phyloP scores from a whole-genome alignment of 2,797 vertebrate genomes.

The Linurgus olivaceus region DNA sequence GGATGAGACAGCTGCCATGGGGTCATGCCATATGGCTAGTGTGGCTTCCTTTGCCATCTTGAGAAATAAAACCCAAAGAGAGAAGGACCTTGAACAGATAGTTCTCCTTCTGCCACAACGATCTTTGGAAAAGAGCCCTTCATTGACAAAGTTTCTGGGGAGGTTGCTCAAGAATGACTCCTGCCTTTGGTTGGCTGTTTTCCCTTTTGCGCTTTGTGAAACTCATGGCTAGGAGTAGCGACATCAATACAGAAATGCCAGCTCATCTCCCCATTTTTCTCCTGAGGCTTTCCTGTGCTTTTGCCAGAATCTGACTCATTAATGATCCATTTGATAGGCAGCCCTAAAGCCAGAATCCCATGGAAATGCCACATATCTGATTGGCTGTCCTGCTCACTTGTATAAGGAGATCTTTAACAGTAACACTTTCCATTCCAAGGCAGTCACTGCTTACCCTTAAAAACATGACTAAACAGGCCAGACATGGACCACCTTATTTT shows the following conservation, averaged over 20 bases:
- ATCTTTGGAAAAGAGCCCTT: neutral
- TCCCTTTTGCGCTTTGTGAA: neutral
- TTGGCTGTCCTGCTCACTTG: neutral
- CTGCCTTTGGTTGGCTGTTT: neutral
- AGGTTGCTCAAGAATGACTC: neutral
- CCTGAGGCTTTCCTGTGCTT: neutral
- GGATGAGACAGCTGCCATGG: neutral
- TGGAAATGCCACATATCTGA: constrained; percentile 43
- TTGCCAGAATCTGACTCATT: constrained; percentile 56
- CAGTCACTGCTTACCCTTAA: neutral
- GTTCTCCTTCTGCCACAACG: neutral
- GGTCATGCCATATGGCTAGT: neutral
- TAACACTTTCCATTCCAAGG: neutral
- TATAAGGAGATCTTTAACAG: constrained; percentile 52
- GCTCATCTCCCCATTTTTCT: neutral
- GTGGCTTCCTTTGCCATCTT: neutral
- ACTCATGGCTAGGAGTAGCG: neutral
- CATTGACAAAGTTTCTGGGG: neutral
- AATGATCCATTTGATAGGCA: constrained; percentile 47
- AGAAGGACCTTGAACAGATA: neutral
- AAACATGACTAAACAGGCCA: neutral
- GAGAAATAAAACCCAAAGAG: neutral
- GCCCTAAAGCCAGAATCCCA: constrained; percentile 31
- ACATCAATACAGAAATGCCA: neutral
- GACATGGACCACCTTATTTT: neutral